Base-by-base conservation (phyloP, 2,888 invertebrate genomes). In the Lamproptera curius region DNA sequence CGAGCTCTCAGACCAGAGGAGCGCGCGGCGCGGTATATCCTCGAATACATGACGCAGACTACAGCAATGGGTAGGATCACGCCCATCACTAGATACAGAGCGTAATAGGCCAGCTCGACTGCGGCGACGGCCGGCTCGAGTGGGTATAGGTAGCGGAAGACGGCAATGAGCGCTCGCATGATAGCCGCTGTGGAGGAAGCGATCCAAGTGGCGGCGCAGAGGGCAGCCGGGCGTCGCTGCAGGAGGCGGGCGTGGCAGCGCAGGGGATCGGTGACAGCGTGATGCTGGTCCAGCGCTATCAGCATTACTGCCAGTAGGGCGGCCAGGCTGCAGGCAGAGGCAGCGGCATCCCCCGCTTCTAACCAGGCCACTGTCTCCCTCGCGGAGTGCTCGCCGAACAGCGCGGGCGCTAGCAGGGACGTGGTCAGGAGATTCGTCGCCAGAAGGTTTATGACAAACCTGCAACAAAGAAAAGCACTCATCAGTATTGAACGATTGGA, bases 11-110 rank as follows among this genome's bases (percentile, higher is more conserved):
- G 63, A 2, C 86, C 93, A 51, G 94, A 95, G 50, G 91, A 90
- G 56, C 92, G 91, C 5, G 95, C 95, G 6, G 94, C 95, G 10
- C 91, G 89, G 72, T 94, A 95, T 53, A 94, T 94, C 54, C 92
- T 89, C 16, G 91, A 87, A 71, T 95, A 95, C 70, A 94, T 93
- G 73, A 93, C 90, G 70, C 92, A 91, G 41, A 95, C 92, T 14
- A 90, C 88, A 53, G 91, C 89, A 0, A 92, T 91, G 2, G 87
- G 83, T 28, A 71, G 66, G 46, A 76, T 57, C 42, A 77, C 65
- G 54, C 82, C 83, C 51, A 77, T 60, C 35, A 77, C 66, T 63
- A 87, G 70, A 72, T 82, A 87, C 59, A 77, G 68, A 45, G 76
- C 59, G 58, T 82, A 76, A 63, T 76, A 86, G 42, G 77, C 73